Evolutionary conservation across 2,888 invertebrate genomes (phyloP).

Genomic region (Norana najaformis): DNA sequence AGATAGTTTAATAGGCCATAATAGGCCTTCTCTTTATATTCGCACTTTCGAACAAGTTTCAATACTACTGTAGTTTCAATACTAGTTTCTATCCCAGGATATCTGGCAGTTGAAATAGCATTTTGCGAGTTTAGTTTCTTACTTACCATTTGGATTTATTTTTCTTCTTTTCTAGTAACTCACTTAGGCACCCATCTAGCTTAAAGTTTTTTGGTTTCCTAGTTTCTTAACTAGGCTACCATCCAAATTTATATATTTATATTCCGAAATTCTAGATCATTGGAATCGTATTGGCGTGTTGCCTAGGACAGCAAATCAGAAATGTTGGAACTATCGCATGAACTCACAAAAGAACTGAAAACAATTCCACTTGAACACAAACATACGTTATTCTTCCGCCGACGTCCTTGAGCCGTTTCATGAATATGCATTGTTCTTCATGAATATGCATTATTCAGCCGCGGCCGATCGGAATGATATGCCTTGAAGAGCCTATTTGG

Average conservation of each 20-base stretch:
- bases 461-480: neutral
- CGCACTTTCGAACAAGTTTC: too few relatives aligned
- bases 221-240: neutral
- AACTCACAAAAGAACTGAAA: too few relatives aligned
- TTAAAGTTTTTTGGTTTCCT: too few relatives aligned
- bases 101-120: too few relatives aligned
- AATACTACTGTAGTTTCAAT: too few relatives aligned
- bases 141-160: too few relatives aligned
- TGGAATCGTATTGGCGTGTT: conserved; percentile 28
- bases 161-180: too few relatives aligned
- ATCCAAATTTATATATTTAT: neutral
- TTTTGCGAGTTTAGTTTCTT: too few relatives aligned
- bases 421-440: neutral
- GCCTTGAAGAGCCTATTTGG: neutral
- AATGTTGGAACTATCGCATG: conserved; percentile 19
- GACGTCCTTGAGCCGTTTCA: neutral
- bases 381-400: neutral
- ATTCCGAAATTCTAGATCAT: conserved; percentile 5
- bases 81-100: too few relatives aligned
- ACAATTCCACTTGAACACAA: neutral
- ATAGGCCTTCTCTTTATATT: too few relatives aligned
- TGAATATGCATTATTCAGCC: neutral
- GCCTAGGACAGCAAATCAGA: conserved; percentile 26
- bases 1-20: too few relatives aligned
- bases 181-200: too few relatives aligned